phyloP scores from a whole-genome alignment of 2,113 vertebrate genomes.

The Ancistrus triradiatus region DNA sequence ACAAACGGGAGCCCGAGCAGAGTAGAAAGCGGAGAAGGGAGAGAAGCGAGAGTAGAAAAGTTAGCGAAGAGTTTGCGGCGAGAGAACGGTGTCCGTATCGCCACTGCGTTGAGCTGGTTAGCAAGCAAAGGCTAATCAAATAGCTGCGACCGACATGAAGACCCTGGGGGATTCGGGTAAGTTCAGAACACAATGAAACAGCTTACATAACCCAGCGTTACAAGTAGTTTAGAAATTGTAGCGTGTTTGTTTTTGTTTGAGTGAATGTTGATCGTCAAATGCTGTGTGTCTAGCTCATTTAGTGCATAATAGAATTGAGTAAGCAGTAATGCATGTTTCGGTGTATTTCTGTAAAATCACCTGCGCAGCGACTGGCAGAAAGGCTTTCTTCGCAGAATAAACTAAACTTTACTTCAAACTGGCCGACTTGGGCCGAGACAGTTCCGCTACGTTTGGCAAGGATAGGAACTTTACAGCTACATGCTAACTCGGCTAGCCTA shows the following conservation, averaged over 20 bases:
- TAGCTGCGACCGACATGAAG: conserved; percentile 59
- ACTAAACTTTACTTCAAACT: too few species aligned
- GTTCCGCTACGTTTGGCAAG: too few species aligned
- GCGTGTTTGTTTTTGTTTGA: too few species aligned
- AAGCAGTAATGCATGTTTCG: too few species aligned
- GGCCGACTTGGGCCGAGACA: too few species aligned
- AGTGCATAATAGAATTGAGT: too few species aligned
- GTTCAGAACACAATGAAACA: conserved; percentile 25
- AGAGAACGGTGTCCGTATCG: conserved; percentile 15
- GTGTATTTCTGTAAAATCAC: neutral
- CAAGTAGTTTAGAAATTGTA: neutral
- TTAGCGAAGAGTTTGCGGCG: conserved; percentile 39
- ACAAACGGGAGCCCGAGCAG: conserved; percentile 11
- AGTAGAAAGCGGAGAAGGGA: conserved; percentile 7
- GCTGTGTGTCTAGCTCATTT: too few species aligned
- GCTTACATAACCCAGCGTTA: neutral
- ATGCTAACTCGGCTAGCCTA: neutral
- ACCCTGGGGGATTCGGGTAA: conserved; percentile 69
- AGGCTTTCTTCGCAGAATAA: too few species aligned
- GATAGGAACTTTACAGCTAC: too few species aligned
- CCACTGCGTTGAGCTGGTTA: conserved; percentile 20
- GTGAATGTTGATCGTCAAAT: neutral
- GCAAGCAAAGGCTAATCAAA: conserved; percentile 18
- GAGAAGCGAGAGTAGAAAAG: conserved; percentile 28
- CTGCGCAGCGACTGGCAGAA: neutral